Percentiles rank a stretch among this genome's conserved stretches.
Conservation (phyloP, 2,888 invertebrate genomes). For the Drosophila austrosaltans region DNA sequence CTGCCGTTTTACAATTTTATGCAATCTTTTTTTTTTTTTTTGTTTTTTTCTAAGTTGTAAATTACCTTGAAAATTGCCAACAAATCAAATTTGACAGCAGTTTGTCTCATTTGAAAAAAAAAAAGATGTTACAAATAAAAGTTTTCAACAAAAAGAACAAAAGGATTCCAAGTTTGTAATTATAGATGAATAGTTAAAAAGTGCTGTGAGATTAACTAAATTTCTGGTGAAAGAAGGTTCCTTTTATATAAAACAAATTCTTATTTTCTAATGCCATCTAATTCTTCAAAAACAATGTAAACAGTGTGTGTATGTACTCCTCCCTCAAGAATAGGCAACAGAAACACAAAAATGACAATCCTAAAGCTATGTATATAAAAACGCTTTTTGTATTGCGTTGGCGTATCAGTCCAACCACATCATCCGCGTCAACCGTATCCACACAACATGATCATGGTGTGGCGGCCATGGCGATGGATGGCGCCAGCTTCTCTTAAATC, state of each 20-base stretch:
- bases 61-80: not conserved
- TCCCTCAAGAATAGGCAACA: conserved; percentile 1
- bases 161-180: too few species aligned
- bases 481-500: conserved; percentile 31
- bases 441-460: conserved; percentile 1
- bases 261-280: too few species aligned
- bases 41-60: not conserved
- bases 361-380: not conserved
- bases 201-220: too few species aligned
- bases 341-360: not conserved
- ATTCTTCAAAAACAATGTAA: too few species aligned
- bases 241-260: too few species aligned
- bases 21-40: not conserved
- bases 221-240: too few species aligned
- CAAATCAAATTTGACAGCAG: not conserved
- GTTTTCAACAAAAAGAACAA: too few species aligned
- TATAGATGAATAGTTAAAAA: too few species aligned
- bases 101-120: not conserved
- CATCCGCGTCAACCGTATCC: conserved; percentile 3
- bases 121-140: too few species aligned
- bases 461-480: conserved; percentile 18
- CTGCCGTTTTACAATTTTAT: conserved; percentile 1
- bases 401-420: conserved; percentile 9
- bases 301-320: not conserved
- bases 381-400: not conserved